Evolutionary conservation across 1,140 invertebrate genomes (phyloP).

Genomic region (Acyrthosiphon pisum): DNA sequence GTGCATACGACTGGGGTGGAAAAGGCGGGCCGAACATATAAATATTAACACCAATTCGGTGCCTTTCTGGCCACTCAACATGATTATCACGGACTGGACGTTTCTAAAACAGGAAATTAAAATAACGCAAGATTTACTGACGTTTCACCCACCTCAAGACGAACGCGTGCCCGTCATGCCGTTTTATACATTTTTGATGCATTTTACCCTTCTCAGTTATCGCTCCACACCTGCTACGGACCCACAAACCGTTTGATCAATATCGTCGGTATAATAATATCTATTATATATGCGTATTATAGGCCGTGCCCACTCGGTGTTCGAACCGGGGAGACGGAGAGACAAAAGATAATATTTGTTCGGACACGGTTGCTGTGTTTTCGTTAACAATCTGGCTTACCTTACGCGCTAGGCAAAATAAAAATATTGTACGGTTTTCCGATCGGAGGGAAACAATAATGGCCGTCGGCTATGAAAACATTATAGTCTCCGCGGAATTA

Average conservation of each 20-base stretch:
- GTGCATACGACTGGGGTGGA: neutral
- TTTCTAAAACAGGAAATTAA: conserved; percentile 47
- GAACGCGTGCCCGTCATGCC: conserved; percentile 15
- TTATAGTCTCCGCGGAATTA: conserved; percentile 3
- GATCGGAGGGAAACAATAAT: conserved; percentile 25
- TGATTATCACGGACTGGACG: conserved; percentile 30
- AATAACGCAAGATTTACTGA: conserved; percentile 44
- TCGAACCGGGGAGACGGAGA: neutral
- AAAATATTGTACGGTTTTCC: neutral
- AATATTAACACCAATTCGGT: conserved; percentile 42
- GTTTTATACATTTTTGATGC: conserved; percentile 25
- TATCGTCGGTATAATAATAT: neutral
- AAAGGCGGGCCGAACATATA: conserved; percentile 2
- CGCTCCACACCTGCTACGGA: neutral
- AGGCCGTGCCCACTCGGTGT: neutral
- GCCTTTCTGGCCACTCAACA: conserved; percentile 18
- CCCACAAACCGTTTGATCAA: conserved; percentile 1
- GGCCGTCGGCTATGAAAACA: conserved; percentile 17
- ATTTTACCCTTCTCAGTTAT: neutral
- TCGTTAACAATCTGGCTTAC: neutral
- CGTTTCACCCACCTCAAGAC: conserved; percentile 17
- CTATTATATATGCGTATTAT: neutral
- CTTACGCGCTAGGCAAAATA: neutral
- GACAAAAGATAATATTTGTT: conserved; percentile 40
- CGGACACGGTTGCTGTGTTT: conserved; percentile 37